Evolutionary conservation across 2,113 vertebrate genomes (phyloP), one percentile per base, ranked within the genome.

Genomic region (Nycticryphes semicollaris): DNA sequence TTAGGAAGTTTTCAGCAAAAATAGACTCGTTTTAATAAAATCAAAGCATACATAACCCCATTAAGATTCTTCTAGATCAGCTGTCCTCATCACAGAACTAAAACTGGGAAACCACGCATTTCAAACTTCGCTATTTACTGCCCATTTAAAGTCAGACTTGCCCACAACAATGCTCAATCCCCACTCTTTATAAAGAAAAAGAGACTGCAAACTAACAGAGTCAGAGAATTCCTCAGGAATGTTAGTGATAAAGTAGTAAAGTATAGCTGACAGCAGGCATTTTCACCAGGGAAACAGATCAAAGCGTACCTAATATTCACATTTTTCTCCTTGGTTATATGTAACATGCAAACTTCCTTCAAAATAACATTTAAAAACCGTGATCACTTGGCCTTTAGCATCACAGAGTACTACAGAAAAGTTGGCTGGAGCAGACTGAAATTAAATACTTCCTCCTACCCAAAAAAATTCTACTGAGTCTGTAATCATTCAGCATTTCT

Each of bases 371-470:
- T 21, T 72, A 66, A 84, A 93, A 94, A 57, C 35, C 73, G 74
- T 69, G 62, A 87, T 90, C 92, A 76, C 41, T 69, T 85, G 31
- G n/a, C 59, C 57, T 91, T 89, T 79, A 78, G 45, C 37, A 87
- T 64, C 48, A 83, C 10, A 39, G 30, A 57, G 17, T 69, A 75
- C 31, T 79, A 73, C 31, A 92, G 53, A 94, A 93, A 91, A 93
- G 21, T 18, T 73, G 41, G 39, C 37, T 82, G 81, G 18, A 89
- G 70, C 66, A 91, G 59, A 83, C 74, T 62, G 66, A 94, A 95
- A 96, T 93, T 82, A 92, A 94, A 89, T 30, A 66, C 74, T 85
- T 89, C 84, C 77, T 94, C 63, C 74, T 41, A 50, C 27, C n/a
- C 86, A 83, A 90, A 93, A 63, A 86, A 53, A 75, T n/a, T 60